Evolutionary conservation across 2,888 invertebrate genomes (phyloP), one percentile per base, ranked within the genome.

Genomic region (Eugnorisma glareosa): DNA sequence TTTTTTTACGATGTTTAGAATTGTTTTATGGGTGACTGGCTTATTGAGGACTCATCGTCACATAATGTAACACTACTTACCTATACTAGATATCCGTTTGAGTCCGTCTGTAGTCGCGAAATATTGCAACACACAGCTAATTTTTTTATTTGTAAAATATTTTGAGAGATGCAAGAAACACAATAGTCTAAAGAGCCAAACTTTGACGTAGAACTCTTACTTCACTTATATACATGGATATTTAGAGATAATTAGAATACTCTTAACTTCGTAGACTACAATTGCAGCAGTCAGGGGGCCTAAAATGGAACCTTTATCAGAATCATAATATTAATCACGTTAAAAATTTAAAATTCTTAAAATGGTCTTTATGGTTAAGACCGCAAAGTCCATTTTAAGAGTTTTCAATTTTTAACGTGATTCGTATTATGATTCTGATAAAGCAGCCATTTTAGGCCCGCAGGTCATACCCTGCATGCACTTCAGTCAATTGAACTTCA

Each of bases 401-500:
- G n/a, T n/a, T n/a, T n/a, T n/a, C n/a, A n/a, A n/a, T n/a, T n/a
- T n/a, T n/a, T n/a, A n/a, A n/a, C n/a, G n/a, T n/a, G n/a, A n/a
- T n/a, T n/a, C n/a, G n/a, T n/a, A n/a, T n/a, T n/a, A n/a, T n/a
- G n/a, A n/a, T n/a, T n/a, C n/a, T n/a, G n/a, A n/a, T n/a, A n/a
- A n/a, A n/a, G n/a, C n/a, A n/a, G n/a, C n/a, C n/a, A n/a, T n/a
- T n/a, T n/a, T n/a, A n/a, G n/a, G n/a, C n/a, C n/a, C n/a, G n/a
- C n/a, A n/a, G 66, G 31, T 24, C 64, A 31, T 54, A 24, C 71
- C 45, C 35, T 48, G 10, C 79, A 48, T 28, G 35, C 80, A 80
- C 72, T 77, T 61, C 61, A 43, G 28, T 28, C 40, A 80, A 77
- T 70, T 63, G 15, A 51, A 51, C 18, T 35, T 51, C 21, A 48